Conservation (phyloP, 2,888 invertebrate species). For the Apodemia hepburni region DNA sequence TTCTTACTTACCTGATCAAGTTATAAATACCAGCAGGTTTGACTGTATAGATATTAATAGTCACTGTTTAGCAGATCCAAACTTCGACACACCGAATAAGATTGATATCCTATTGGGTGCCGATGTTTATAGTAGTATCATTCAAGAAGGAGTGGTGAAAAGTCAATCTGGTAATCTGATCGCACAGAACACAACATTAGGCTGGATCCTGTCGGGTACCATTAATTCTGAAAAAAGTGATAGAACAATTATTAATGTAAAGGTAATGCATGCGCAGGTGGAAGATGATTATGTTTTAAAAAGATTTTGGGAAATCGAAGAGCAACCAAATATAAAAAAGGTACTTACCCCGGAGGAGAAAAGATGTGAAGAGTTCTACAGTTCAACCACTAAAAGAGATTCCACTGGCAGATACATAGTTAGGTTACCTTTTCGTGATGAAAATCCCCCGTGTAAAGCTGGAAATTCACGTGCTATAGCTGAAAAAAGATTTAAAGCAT, state of each 20-base stretch:
- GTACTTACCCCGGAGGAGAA: conserved; percentile 21
- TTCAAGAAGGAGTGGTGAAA: conserved; percentile 30
- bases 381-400: conserved; percentile 20
- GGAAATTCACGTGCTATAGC: conserved; percentile 21
- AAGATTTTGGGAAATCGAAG: conserved; percentile 26
- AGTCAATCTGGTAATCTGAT: conserved; percentile 24
- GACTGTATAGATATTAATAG: background rate
- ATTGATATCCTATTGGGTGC: conserved; percentile 34
- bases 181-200: conserved; percentile 32
- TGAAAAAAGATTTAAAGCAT: conserved; percentile 16
- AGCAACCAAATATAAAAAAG: conserved; percentile 2
- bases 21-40: background rate
- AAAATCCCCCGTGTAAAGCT: conserved; percentile 16
- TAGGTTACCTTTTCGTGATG: conserved; percentile 22
- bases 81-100: conserved; percentile 28
- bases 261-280: conserved; percentile 13
- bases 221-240: conserved; percentile 11
- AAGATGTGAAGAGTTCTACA: conserved; percentile 22
- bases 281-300: conserved; percentile 21
- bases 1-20: background rate
- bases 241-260: background rate
- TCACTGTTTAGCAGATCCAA: conserved; percentile 25
- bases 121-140: conserved; percentile 31
- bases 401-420: conserved; percentile 25
- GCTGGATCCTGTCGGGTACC: conserved; percentile 35